Evolutionary conservation across 1,140 invertebrate genomes (phyloP).

Genomic region (Thaumatotibia leucotreta): DNA sequence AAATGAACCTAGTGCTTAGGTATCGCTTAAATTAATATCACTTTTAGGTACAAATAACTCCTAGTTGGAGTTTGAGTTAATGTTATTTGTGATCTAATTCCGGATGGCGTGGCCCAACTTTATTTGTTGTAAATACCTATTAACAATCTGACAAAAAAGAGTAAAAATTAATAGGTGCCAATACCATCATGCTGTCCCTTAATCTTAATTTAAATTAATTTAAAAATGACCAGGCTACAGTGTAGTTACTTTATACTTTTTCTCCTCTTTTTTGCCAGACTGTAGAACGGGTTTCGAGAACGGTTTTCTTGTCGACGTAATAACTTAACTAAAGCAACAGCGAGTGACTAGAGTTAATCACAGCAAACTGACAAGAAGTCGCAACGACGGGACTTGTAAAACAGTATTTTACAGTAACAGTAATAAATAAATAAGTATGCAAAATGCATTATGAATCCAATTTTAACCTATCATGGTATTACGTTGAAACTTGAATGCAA

Average conservation of each 20-base stretch:
- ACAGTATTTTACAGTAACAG: not conserved
- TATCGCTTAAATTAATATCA: slow-evolving; percentile 72
- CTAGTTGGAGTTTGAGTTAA: slow-evolving; percentile 6
- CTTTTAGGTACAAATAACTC: slow-evolving; percentile 50
- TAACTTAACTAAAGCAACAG: not conserved
- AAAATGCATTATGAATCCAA: not conserved
- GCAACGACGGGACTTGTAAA: not conserved
- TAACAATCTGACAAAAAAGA: no score
- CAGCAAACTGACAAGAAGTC: not conserved
- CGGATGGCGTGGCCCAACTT: not conserved
- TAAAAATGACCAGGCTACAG: no score
- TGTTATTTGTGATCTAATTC: not conserved
- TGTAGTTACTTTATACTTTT: no score
- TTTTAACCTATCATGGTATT: not conserved
- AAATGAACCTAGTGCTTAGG: slow-evolving; percentile 52
- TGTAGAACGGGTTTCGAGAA: not conserved
- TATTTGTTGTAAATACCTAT: not conserved
- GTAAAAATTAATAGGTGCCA: no score
- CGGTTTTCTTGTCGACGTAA: not conserved
- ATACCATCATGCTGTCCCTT: no score
- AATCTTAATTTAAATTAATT: no score
- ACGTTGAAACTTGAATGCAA: not conserved
- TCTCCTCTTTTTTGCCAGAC: no score
- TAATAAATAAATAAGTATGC: not conserved
- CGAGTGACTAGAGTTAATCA: slow-evolving; percentile 4